Evolutionary conservation across 2,888 invertebrate species (phyloP).

Genomic region (Platypus cylindrus): DNA sequence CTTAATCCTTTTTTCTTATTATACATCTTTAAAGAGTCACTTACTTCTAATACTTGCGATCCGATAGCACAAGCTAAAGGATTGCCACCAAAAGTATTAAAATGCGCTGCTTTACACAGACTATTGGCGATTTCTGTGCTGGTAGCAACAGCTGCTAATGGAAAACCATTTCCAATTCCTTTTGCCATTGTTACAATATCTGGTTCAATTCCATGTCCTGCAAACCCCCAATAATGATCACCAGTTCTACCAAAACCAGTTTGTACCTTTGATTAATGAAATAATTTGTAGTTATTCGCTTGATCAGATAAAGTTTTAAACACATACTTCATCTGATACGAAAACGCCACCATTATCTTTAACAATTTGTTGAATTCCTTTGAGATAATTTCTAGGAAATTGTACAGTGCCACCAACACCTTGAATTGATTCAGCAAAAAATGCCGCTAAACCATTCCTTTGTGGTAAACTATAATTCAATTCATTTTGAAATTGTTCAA

Average conservation of each 20-base stretch:
- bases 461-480: constrained; percentile 67
- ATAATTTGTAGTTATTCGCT: too few species aligned
- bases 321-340: constrained; percentile 81
- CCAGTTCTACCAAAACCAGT: constrained; percentile 94
- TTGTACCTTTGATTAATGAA: too few species aligned
- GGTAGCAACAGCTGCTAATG: constrained; percentile 89
- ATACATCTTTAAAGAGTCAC: too few species aligned
- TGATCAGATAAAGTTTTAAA: too few species aligned
- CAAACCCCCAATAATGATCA: constrained; percentile 93
- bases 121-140: constrained; percentile 75
- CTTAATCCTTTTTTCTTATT: too few species aligned
- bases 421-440: constrained; percentile 93
- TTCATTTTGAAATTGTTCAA: constrained; percentile 68
- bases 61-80: constrained; percentile 83
- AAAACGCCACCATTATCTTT: constrained; percentile 75
- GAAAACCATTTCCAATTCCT: constrained; percentile 92
- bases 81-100: constrained; percentile 95
- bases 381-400: constrained; percentile 77
- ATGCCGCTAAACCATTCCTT: constrained; percentile 69
- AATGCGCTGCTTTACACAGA: constrained; percentile 65
- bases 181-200: constrained; percentile 96
- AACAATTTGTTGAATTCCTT: constrained; percentile 65
- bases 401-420: constrained; percentile 92
- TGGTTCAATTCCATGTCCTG: constrained; percentile 71
- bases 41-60: constrained; percentile 82